These are phyloP conservation scores for Anadara kagoshimensis DNA, from an alignment of 1,140 invertebrate species.

Conservation along the genomic window DNA sequence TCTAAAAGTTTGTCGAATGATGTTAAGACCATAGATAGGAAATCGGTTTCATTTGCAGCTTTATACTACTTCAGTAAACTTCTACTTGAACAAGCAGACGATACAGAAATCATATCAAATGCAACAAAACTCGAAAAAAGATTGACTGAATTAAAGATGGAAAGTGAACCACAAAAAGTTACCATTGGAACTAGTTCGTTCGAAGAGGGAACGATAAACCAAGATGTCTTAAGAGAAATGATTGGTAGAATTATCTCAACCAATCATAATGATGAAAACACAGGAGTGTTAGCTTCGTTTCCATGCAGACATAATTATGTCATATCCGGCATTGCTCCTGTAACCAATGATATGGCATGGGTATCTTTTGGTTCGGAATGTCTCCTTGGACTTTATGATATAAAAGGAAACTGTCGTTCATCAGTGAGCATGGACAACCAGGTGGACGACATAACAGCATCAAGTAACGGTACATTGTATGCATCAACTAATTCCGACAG, in stretches of 20 bases:
- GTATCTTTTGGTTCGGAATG: constrained; percentile 22
- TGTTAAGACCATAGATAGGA: constrained; percentile 1
- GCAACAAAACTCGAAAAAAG: constrained; percentile 12
- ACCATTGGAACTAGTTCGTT: not conserved
- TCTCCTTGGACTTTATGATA: not conserved
- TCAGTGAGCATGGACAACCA: not conserved
- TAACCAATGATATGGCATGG: constrained; percentile 21
- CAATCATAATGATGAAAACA: not conserved
- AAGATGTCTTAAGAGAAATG: constrained; percentile 12
- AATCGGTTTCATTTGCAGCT: constrained; percentile 6
- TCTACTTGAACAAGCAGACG: constrained; percentile 13
- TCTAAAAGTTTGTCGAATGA: not conserved
- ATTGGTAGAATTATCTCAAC: constrained; percentile 7
- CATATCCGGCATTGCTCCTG: constrained; percentile 20
- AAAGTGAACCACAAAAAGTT: not conserved
- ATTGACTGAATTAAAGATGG: constrained; percentile 5
- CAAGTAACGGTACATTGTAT: not conserved
- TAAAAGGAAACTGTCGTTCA: constrained; percentile 16
- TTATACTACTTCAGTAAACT: constrained; percentile 19
- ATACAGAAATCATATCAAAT: constrained; percentile 15
- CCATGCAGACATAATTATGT: constrained; percentile 9
- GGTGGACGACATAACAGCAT: not conserved
- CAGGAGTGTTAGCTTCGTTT: constrained; percentile 3
- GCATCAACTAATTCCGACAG: not conserved
- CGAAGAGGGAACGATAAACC: not conserved